Evolutionary conservation across 1,140 invertebrate species (phyloP).

Genomic region (Oedothorax gibbosus): DNA sequence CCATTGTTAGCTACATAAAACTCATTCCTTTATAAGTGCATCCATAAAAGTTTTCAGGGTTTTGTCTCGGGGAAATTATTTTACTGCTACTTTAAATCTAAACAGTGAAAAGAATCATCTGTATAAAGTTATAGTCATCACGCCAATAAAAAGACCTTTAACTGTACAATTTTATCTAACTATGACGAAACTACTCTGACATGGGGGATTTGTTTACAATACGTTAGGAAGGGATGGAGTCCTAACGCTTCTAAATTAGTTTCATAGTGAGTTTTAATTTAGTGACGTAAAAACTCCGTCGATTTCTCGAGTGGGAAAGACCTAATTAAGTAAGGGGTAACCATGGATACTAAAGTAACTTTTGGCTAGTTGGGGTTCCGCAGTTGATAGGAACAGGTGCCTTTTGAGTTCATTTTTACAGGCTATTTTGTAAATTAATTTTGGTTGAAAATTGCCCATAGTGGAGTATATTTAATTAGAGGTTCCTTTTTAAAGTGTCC

Average conservation of each 20-base stretch:
- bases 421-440: slow-evolving; percentile 19
- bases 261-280: slow-evolving; percentile 51
- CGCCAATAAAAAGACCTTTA: no score
- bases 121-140: no score
- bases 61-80: no score
- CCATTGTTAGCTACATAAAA: no score
- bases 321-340: slow-evolving; percentile 42
- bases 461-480: slow-evolving; percentile 28
- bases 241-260: slow-evolving; percentile 40
- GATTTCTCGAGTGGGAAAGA: slow-evolving; percentile 7
- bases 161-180: no score
- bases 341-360: slow-evolving; percentile 23
- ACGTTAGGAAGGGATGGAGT: slow-evolving; percentile 3
- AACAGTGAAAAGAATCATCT: no score
- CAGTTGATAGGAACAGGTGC: not conserved
- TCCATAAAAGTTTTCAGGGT: no score
- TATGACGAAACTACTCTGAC: not conserved
- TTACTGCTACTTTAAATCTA: no score
- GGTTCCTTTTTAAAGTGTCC: slow-evolving; percentile 10
- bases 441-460: not conserved
- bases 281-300: not conserved
- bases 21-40: no score
- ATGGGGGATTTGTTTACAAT: slow-evolving; percentile 43
- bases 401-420: not conserved
- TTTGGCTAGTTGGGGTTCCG: not conserved